phyloP scores from a whole-genome alignment of 2,888 invertebrate genomes.

The Nomada hirtipes region DNA sequence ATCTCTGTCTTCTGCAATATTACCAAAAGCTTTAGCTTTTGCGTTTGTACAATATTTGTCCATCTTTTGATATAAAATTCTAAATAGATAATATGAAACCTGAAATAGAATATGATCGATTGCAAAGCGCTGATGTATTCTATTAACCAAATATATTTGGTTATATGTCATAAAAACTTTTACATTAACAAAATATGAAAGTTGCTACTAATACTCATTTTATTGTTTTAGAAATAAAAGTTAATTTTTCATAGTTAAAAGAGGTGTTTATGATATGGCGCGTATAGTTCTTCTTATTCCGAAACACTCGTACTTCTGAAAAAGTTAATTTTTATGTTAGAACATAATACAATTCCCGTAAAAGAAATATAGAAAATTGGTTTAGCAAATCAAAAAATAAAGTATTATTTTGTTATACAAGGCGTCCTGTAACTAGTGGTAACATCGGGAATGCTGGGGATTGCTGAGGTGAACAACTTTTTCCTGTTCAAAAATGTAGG shows the following conservation, averaged over 20 bases:
- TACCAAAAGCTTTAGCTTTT: not conserved
- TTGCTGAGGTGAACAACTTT: too few species aligned
- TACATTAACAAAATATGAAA: constrained; percentile 1
- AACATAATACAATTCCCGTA: too few species aligned
- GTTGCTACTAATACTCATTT: not conserved
- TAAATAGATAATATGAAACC: constrained; percentile 3
- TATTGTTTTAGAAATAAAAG: not conserved
- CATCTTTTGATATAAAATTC: not conserved
- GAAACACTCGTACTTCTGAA: too few species aligned
- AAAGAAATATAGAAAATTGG: too few species aligned
- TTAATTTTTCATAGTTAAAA: not conserved
- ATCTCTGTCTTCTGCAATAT: not conserved
- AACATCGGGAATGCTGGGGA: not conserved
- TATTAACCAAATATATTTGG: not conserved
- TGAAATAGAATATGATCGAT: not conserved
- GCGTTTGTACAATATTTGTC: constrained; percentile 4
- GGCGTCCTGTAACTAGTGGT: not conserved
- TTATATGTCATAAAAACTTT: not conserved
- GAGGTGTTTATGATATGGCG: not conserved
- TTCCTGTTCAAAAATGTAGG: not conserved
- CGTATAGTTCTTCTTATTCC: too few species aligned
- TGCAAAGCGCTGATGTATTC: not conserved
- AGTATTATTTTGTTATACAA: too few species aligned
- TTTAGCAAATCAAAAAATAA: too few species aligned
- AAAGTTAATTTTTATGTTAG: too few species aligned